Percentiles rank a stretch among this genome's conserved stretches.
Evolutionary conservation across 2,888 invertebrate genomes (phyloP).

Genomic region (Euphydryas editha): DNA sequence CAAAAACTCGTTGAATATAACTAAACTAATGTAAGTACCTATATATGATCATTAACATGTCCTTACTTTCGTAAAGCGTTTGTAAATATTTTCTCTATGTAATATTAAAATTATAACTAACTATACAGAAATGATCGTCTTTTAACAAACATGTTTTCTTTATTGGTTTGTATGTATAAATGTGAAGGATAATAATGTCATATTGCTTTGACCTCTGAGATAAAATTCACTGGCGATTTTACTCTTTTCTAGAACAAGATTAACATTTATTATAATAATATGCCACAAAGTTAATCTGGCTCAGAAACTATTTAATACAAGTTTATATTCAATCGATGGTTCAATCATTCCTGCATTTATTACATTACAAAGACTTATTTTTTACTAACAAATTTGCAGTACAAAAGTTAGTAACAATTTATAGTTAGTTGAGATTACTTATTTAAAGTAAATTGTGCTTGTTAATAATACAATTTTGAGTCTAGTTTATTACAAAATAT

Average conservation of each 20-base stretch:
- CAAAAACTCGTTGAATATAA: background rate
- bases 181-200: background rate
- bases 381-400: background rate
- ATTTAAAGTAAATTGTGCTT: too few species aligned
- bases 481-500: too few species aligned
- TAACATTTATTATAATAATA: background rate
- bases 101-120: background rate
- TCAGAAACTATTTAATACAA: too few species aligned
- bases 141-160: background rate
- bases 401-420: background rate
- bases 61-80: background rate
- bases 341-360: background rate
- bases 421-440: too few species aligned
- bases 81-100: conserved; percentile 3
- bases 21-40: conserved; percentile 9
- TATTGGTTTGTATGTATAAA: background rate
- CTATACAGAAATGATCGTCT: background rate
- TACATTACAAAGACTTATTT: background rate
- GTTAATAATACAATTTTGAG: too few species aligned
- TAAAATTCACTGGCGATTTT: background rate
- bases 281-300: background rate
- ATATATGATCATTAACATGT: background rate
- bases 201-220: background rate
- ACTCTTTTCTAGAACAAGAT: background rate
- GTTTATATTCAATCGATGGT: background rate